Percentiles rank a stretch among this genome's conserved stretches.
These are phyloP conservation scores for Phoxinus dragarum DNA, from an alignment of 2,797 vertebrate species.

Conservation along the genomic window DNA sequence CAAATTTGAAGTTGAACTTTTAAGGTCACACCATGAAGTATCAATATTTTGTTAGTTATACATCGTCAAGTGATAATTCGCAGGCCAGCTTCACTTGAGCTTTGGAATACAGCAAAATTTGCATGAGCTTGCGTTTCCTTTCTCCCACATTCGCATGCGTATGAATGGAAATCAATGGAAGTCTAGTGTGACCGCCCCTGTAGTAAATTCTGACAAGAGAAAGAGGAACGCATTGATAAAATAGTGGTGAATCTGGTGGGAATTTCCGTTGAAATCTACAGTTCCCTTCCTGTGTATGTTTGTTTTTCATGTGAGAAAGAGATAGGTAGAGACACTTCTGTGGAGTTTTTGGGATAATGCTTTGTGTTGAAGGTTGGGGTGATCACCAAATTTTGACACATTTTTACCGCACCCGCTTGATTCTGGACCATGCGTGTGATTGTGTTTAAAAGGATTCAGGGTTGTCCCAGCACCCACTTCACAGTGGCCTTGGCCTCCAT, in stretches of 20 bases:
- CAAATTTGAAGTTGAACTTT: too few species aligned
- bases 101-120: not conserved
- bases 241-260: conserved; percentile 32
- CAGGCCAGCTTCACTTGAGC: not conserved
- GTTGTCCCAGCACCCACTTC: conserved; percentile 55
- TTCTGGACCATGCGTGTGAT: conserved; percentile 13
- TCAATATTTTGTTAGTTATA: not conserved
- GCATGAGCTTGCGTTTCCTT: not conserved
- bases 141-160: not conserved
- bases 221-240: not conserved
- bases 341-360: conserved; percentile 26
- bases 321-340: not conserved
- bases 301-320: conserved; percentile 16
- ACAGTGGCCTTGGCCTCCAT: not conserved
- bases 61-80: not conserved
- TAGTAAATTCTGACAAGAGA: not conserved
- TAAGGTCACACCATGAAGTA: not conserved
- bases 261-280: conserved; percentile 26
- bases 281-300: conserved; percentile 27
- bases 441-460: not conserved
- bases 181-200: not conserved
- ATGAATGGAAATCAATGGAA: not conserved
- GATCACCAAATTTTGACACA: conserved; percentile 16
- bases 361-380: conserved; percentile 30
- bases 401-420: conserved; percentile 23